Evolutionary conservation across 2,888 invertebrate species (phyloP).

Genomic region (Epinotia nisella): DNA sequence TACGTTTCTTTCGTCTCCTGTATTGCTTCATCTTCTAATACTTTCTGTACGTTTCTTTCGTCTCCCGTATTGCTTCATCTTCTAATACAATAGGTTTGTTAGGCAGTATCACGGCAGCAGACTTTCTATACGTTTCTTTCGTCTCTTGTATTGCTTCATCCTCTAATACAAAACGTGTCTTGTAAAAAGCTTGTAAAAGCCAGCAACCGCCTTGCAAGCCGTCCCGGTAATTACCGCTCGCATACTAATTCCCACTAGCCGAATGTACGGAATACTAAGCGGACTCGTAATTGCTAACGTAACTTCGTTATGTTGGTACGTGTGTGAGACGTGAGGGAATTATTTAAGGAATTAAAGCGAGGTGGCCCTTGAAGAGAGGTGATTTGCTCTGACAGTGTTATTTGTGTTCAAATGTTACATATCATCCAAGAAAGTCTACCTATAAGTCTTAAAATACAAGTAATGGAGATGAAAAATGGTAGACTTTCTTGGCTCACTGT

Average conservation of each 20-base stretch:
- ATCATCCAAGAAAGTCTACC: too few species aligned
- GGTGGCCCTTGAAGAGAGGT: not conserved
- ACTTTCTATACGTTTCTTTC: too few species aligned
- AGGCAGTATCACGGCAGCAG: too few species aligned
- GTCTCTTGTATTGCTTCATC: too few species aligned
- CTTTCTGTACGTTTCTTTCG: too few species aligned
- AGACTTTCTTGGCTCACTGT: not conserved
- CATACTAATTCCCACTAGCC: constrained; percentile 54
- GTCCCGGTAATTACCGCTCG: constrained; percentile 55
- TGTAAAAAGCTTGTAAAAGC: constrained; percentile 2
- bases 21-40: too few species aligned
- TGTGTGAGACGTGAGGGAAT: constrained; percentile 36
- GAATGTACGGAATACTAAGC: constrained; percentile 57
- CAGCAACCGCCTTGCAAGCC: constrained; percentile 10
- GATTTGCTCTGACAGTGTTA: not conserved
- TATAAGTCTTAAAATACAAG: too few species aligned
- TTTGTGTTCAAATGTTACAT: not conserved
- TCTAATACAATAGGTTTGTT: too few species aligned
- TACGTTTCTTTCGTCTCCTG: too few species aligned
- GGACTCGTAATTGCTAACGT: constrained; percentile 52
- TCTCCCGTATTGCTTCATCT: too few species aligned
- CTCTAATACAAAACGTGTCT: not conserved
- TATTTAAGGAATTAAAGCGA: constrained; percentile 19
- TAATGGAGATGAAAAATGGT: too few species aligned
- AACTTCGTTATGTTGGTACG: constrained; percentile 42